A percentile compares a stretch with the other conserved stretches of the same genome.
phyloP scores from a whole-genome alignment of 2,797 vertebrate species.

The Tapera naevia region DNA sequence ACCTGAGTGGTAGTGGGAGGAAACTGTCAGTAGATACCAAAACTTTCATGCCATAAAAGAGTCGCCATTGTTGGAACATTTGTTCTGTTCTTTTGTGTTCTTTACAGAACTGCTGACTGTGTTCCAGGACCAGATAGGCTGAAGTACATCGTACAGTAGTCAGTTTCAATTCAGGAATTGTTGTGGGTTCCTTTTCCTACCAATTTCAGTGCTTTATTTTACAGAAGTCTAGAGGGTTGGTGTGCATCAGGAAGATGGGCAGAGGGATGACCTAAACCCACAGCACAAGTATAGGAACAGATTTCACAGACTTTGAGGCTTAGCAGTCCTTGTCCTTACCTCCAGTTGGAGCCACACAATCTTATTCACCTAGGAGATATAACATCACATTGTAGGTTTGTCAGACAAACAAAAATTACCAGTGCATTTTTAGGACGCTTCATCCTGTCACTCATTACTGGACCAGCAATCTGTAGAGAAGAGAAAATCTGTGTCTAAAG shows the following conservation, averaged over 20 bases:
- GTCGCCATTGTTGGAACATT: background rate
- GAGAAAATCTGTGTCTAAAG: background rate
- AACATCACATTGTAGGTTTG: background rate
- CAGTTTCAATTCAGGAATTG: background rate
- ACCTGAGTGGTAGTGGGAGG: background rate
- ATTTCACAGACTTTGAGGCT: background rate
- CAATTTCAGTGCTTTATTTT: conserved; percentile 13
- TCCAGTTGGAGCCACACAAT: background rate
- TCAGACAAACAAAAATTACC: background rate
- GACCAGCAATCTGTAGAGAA: background rate
- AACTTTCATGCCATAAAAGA: background rate
- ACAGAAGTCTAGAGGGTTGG: background rate
- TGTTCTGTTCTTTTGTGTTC: background rate
- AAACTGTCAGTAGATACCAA: background rate
- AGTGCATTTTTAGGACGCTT: background rate
- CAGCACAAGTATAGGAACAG: background rate
- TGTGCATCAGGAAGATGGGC: background rate
- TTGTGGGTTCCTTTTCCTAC: background rate
- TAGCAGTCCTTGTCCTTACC: background rate
- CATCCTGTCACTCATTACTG: background rate
- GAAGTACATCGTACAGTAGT: background rate
- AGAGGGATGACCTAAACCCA: background rate
- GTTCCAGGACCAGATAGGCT: background rate
- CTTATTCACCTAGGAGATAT: background rate
- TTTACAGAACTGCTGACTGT: background rate